These are phyloP conservation scores for Myotis findleyi DNA, from an alignment of 2,797 vertebrate species.

Conservation along the genomic window DNA sequence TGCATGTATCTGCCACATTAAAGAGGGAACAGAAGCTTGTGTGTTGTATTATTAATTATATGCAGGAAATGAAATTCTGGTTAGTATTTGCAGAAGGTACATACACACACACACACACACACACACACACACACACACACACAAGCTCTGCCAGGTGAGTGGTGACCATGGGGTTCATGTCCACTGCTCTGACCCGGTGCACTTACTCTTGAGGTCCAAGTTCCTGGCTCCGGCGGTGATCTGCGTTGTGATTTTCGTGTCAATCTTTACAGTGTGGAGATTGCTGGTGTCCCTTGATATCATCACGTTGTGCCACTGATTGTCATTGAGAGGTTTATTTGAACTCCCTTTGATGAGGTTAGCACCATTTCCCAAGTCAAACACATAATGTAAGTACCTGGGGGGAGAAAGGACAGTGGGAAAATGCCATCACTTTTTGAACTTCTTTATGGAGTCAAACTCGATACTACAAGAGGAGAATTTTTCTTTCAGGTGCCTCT, in stretches of 20 bases:
- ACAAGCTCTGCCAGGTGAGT: background rate
- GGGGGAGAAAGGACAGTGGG: conserved; percentile 41
- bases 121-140: background rate
- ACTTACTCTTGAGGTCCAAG: conserved; percentile 97
- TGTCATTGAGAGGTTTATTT: conserved; percentile 98
- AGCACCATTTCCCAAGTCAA: conserved; percentile 97
- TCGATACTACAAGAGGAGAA: background rate
- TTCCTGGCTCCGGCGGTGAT: conserved; percentile 97
- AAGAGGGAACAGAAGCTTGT: conserved; percentile 39
- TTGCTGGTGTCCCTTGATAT: conserved; percentile 98
- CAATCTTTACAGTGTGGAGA: conserved; percentile 97
- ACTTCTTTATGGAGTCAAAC: background rate
- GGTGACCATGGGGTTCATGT: background rate
- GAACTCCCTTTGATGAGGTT: conserved; percentile 99
- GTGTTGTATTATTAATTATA: conserved; percentile 74
- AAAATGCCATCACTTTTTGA: background rate
- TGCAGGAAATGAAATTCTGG: background rate
- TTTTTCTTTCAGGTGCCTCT: background rate
- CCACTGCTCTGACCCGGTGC: fast-evolving
- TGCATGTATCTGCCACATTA: conserved; percentile 66
- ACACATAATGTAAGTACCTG: conserved; percentile 97
- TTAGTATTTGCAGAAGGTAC: background rate
- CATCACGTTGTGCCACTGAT: conserved; percentile 98
- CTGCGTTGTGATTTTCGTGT: conserved; percentile 97
- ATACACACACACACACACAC: background rate